phyloP scores from a whole-genome alignment of 2,888 invertebrate genomes.

The Leptopilina myrica region DNA sequence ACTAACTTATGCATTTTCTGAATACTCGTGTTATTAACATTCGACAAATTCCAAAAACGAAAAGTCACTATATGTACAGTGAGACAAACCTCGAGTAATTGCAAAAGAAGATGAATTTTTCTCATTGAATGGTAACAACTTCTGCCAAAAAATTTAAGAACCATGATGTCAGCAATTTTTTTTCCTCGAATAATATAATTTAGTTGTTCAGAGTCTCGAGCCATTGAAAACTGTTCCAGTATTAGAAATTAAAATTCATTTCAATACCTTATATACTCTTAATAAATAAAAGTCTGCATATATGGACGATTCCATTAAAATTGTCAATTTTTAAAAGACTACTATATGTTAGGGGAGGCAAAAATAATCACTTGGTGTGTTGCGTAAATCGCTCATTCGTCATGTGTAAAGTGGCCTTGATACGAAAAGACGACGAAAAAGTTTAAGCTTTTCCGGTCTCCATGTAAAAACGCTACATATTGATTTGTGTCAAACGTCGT shows the following conservation, averaged over 20 bases:
- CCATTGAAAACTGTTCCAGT: neutral
- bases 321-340: no score
- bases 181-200: neutral
- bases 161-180: neutral
- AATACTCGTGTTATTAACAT: conserved; percentile 50
- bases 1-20: conserved; percentile 21
- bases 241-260: neutral
- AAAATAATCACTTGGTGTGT: no score
- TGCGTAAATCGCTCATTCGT: no score
- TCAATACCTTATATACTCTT: neutral
- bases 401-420: no score
- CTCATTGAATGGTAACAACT: neutral
- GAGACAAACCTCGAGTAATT: conserved; percentile 1
- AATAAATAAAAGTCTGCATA: neutral
- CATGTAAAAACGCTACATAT: no score
- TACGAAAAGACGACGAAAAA: no score
- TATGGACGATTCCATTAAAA: no score
- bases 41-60: conserved; percentile 38
- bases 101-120: neutral
- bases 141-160: conserved; percentile 30
- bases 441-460: no score
- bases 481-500: no score
- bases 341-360: no score
- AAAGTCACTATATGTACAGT: neutral
- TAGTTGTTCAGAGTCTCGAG: neutral